Evolutionary conservation across 1,140 invertebrate species (phyloP).

Genomic region (Nylanderia fulva): DNA sequence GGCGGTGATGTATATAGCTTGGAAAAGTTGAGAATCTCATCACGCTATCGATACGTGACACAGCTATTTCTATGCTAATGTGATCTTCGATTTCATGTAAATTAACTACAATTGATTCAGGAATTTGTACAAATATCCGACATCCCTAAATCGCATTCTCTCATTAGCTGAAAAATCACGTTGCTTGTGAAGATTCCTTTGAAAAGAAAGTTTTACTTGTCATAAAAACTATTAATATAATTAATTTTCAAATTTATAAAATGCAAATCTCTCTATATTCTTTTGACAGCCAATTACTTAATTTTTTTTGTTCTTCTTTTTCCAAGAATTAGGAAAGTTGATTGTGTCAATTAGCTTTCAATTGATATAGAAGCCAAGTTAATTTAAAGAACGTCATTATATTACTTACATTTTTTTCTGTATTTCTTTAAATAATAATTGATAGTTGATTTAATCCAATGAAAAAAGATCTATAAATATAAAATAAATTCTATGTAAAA

Average conservation of each 20-base stretch:
- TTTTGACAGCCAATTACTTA: background rate
- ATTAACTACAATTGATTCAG: slow-evolving; percentile 15
- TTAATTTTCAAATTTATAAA: slow-evolving; percentile 11
- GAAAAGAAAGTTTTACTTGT: background rate
- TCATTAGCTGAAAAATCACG: background rate
- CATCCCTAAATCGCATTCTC: background rate
- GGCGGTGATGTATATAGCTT: background rate
- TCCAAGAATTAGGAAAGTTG: background rate
- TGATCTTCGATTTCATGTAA: slow-evolving; percentile 16
- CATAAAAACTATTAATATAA: background rate
- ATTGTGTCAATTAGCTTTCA: no score
- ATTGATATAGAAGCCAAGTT: background rate
- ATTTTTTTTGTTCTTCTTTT: background rate
- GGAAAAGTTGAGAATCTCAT: slow-evolving; percentile 31
- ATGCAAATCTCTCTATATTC: background rate
- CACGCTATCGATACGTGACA: slow-evolving; percentile 12
- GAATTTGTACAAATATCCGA: slow-evolving; percentile 6
- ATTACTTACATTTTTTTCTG: background rate
- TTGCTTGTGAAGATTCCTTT: no score
- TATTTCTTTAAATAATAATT: background rate
- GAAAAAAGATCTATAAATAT: background rate
- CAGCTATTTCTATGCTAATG: slow-evolving; percentile 48
- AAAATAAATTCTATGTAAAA: background rate
- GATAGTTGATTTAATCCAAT: background rate
- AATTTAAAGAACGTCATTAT: background rate